A percentile compares a stretch with the other conserved stretches of the same genome.
These are phyloP conservation scores for Leptinotarsa rubiginosa DNA, from an alignment of 2,888 invertebrate species.

Conservation along the genomic window DNA sequence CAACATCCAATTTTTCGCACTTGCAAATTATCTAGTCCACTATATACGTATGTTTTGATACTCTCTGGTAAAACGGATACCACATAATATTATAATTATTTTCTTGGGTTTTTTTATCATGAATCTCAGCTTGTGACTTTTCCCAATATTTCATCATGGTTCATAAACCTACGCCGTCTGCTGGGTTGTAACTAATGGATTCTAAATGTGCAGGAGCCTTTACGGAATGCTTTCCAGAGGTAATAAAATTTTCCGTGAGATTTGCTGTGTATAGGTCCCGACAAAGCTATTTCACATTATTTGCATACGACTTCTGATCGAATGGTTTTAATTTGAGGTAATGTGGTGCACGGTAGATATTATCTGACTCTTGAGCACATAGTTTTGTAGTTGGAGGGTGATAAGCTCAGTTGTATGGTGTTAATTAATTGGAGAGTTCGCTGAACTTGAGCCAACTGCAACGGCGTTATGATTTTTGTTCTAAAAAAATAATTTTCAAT, in stretches of 20 bases:
- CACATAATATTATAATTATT: neutral
- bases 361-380: constrained; percentile 10
- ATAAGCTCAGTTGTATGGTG: neutral
- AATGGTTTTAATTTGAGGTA: constrained; percentile 36
- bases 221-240: constrained; percentile 39
- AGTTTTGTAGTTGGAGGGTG: neutral
- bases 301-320: constrained; percentile 55
- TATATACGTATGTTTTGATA: too few relatives aligned
- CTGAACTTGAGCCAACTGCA: neutral
- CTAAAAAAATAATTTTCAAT: neutral
- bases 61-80: too few relatives aligned
- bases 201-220: constrained; percentile 42
- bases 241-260: constrained; percentile 56
- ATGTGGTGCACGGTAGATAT: constrained; percentile 27
- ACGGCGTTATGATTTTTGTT: too few relatives aligned
- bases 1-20: too few relatives aligned
- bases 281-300: constrained; percentile 60
- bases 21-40: too few relatives aligned
- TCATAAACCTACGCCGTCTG: constrained; percentile 23
- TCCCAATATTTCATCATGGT: constrained; percentile 14
- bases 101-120: neutral
- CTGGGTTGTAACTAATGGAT: constrained; percentile 41
- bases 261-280: constrained; percentile 51
- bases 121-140: neutral
- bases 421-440: neutral